Evolutionary conservation across 2,888 invertebrate genomes (phyloP).

Genomic region (Oasisia sp.): DNA sequence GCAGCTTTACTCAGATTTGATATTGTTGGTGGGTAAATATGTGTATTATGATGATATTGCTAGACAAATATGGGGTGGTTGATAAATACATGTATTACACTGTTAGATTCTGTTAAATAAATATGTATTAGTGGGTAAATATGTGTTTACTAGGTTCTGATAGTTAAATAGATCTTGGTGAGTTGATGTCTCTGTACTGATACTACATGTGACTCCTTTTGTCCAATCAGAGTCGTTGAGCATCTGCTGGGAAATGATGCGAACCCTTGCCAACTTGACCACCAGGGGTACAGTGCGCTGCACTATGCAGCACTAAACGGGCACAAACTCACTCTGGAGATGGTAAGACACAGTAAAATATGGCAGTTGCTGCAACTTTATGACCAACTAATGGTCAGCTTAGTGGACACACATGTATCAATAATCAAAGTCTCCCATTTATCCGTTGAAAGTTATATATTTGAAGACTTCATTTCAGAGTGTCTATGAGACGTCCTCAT

Average conservation of each 20-base stretch:
- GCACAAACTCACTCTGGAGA: conserved; percentile 70
- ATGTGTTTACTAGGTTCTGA: neutral
- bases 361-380: neutral
- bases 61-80: too few species aligned
- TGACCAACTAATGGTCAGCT: neutral
- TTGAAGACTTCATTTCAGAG: too few species aligned
- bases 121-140: neutral
- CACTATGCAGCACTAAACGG: conserved; percentile 75
- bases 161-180: neutral
- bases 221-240: conserved; percentile 70
- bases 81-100: neutral
- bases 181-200: neutral
- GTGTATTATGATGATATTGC: neutral
- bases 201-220: neutral
- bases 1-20: neutral
- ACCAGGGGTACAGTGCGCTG: conserved; percentile 71
- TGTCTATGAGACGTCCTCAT: too few species aligned
- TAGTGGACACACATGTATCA: too few species aligned
- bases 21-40: neutral
- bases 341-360: conserved; percentile 52
- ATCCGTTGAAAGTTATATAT: too few species aligned
- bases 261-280: conserved; percentile 70
- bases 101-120: neutral
- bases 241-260: conserved; percentile 72
- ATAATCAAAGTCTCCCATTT: too few species aligned